Base-by-base conservation (phyloP, 2,888 invertebrate species). In the Sabatieria punctata region DNA sequence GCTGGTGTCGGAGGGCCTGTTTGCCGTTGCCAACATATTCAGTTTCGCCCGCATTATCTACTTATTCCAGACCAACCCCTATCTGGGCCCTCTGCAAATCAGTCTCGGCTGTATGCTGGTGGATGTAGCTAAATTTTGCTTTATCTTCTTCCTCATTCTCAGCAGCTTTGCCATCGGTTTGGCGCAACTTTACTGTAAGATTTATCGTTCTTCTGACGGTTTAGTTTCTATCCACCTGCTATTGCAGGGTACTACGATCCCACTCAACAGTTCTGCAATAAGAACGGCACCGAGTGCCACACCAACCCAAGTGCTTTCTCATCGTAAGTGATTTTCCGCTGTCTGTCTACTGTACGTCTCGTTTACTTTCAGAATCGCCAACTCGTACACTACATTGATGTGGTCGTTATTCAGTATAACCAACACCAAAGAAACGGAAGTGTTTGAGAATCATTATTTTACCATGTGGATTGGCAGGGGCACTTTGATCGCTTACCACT, bases 21-120 rank as follows among this genome's bases (percentile, higher is more conserved):
- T 74, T 57, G 73, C 74, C 25, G 68, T 74, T 8, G 74, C 73
- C 44, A 73, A 73, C 55, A 72, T 74, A 30, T 73, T 74, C 62
- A 71, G 71, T 49, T 74, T 74, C 54, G 72, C 73, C 2, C 54
- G 74, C 33, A 72, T 74, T 51, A 73, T 73, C 52, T 74, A 71
- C 55, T 59, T 73, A 37, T 73, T 73, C 55, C 73, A 73, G 56
- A 71, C 71, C 4, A 73, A 73, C 56, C 72, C 73, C 24, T 71
- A 73, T 55, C 60, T 73, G 15, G 73, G 73, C 37, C 73, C 73
- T 2, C 60, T 73, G 24, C 73, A 73, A 60, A 73, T 73, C 41
- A 70, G 70, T 0, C 60, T 67, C 1, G 15, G 15, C 19, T 73
- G 73, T 52, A 74, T 74, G 74, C 64, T 74, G 26, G 72, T 74